phyloP scores from a whole-genome alignment of 30 jellyfish, hydroid and myxozoan genomes.

The Chrysaora quinquecirrha region DNA sequence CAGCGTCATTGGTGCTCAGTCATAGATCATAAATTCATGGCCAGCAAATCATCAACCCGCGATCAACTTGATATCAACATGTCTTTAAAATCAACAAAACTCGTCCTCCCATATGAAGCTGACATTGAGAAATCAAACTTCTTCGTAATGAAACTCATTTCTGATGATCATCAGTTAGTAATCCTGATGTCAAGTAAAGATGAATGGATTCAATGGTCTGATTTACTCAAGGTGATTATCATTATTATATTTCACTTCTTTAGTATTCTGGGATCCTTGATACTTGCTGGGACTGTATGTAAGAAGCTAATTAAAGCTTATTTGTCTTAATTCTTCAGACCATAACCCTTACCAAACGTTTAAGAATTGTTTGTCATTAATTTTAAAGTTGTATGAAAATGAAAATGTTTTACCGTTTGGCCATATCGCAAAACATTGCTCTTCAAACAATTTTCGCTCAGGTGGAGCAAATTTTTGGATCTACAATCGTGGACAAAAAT shows the following conservation, averaged over 20 bases:
- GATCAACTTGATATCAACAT: slow-evolving; percentile 16
- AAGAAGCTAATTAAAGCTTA: too few species aligned
- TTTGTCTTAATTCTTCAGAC: too few species aligned
- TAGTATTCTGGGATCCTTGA: too few species aligned
- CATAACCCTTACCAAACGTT: too few species aligned
- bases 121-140: background rate
- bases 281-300: too few species aligned
- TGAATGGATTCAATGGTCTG: background rate
- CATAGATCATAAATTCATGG: slow-evolving; percentile 11
- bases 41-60: slow-evolving; percentile 13
- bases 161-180: background rate
- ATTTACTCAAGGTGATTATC: background rate
- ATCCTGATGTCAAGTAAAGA: background rate
- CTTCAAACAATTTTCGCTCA: too few species aligned
- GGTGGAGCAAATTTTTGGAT: too few species aligned
- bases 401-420: too few species aligned
- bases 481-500: too few species aligned
- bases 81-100: background rate
- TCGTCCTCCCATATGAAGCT: background rate
- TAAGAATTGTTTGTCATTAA: too few species aligned
- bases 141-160: background rate
- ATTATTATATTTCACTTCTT: background rate
- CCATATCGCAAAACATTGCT: too few species aligned
- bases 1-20: slow-evolving; percentile 47
- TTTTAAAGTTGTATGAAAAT: too few species aligned